Evolutionary conservation across 2,113 vertebrate genomes (phyloP), one percentile per base, ranked within the genome.

Genomic region (Leiothrix lutea): DNA sequence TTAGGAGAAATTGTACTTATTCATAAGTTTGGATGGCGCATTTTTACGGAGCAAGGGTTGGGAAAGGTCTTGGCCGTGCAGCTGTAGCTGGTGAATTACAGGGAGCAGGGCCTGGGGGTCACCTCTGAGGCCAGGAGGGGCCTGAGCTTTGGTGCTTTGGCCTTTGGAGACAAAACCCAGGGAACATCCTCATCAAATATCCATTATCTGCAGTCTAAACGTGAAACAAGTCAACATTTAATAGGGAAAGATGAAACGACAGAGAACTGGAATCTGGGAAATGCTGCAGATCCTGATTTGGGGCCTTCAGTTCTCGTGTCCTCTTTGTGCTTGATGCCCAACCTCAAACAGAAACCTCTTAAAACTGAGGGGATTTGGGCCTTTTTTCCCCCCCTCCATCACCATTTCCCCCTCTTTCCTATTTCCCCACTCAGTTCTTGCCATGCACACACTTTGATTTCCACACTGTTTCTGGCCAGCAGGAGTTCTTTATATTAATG

Each of bases 21-120:
- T 0, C 0, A 1, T 2, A n/a, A 64, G 44, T 45, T 53, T 18
- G 8, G 38, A 11, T 21, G 64, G 17, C 10, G 25, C 31, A 8
- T 72, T 65, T 79, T 60, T 21, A 9, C 0, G 2, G 71, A 11
- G 35, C 1, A 0, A 3, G 19, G 65, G 21, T 19, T 38, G 58
- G 57, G 64, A 12, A 47, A 56, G 64, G 36, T 64, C 74, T n/a
- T 6, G 16, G 50, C 60, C 45, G 4, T 4, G 14, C 23, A 31
- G 53, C 64, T 56, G 33, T 7, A 21, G 11, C 12, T 11, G 8
- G 5, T 16, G 31, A 1, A 0, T 71, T 50, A 2, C 29, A 13
- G 35, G 44, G n/a, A 62, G 23, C 1, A 4, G 29, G 33, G 14
- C 16, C 45, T 72, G 13, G 24, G 29, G 9, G 31, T 72, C 60